Conservation (phyloP, 2,888 invertebrate genomes). For the Ceramica pisi region DNA sequence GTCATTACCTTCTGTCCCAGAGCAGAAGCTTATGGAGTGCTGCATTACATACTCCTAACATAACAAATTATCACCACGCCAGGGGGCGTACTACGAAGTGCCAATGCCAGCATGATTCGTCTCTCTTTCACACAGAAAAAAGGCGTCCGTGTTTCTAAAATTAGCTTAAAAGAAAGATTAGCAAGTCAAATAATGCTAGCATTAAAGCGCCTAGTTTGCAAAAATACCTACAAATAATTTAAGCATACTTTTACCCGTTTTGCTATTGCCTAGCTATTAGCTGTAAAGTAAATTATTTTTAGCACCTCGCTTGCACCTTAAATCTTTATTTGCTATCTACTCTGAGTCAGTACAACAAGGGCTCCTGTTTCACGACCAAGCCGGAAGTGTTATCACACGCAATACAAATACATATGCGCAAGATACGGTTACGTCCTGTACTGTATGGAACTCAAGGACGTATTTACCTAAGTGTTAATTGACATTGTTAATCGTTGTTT, state of each 20-base stretch:
- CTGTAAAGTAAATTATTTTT: too few species aligned
- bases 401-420: constrained; percentile 1
- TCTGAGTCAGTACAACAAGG: neutral
- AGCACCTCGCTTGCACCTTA: neutral
- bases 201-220: too few species aligned
- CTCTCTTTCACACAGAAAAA: too few species aligned
- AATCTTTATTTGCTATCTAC: neutral
- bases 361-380: constrained; percentile 19
- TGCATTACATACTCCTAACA: neutral
- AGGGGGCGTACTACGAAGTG: too few species aligned
- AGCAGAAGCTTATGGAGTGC: constrained; percentile 6
- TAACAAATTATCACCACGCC: too few species aligned
- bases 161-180: too few species aligned
- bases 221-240: too few species aligned
- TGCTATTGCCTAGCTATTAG: too few species aligned
- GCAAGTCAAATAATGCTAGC: too few species aligned
- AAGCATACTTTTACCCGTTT: too few species aligned
- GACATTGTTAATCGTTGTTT: constrained; percentile 10
- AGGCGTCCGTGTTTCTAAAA: too few species aligned
- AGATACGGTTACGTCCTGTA: neutral
- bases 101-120: too few species aligned
- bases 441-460: constrained; percentile 13
- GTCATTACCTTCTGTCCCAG: neutral
- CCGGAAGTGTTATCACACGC: constrained; percentile 13
- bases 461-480: constrained; percentile 14